Base-by-base conservation (phyloP, 2,797 vertebrate genomes). In the Pseudochirops corinnae region DNA sequence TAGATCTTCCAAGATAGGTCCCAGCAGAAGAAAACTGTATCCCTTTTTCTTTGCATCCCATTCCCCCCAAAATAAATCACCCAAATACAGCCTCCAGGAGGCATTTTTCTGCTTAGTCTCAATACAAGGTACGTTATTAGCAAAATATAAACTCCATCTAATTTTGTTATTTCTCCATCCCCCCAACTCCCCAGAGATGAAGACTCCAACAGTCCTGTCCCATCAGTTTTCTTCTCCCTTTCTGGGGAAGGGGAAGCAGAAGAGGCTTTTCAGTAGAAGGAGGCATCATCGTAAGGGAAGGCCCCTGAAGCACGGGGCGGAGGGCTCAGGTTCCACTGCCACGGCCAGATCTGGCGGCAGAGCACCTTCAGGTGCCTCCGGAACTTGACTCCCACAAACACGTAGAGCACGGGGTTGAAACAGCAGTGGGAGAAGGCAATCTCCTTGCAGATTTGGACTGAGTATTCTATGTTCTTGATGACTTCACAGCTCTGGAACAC, bases 341-440 rank as follows among this genome's bases (percentile, higher is more conserved):
- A 62, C 9, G 91, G 56, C 91, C 93, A 93, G 53, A 90, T 94
- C 2, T 52, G 92, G 3, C 1, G 92, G 57, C 95, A 97, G 39
- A 99, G 96, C 16, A 12, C 96, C 52, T 97, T 96, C 95, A 99
- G 97, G 97, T 99, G 99, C 31, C 96, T 99, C 97, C 99, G 99
- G 98, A 99, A 99, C 98, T 99, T 99, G 92, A 99, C 98, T 6
- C 99, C 99, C 1, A 99, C 98, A 31, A 99, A 99, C 46, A 99
- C 99, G 0, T 99, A 99, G 98, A 99, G 99, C 91, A 99, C 98
- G 0, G 99, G 99, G 97, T 99, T 99, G 52, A 99, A 98, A 97
- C 99, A 99, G 97, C 99, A 99, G 97, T 99, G 99, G 2, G 99
- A 99, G 97, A 99, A 99, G 33, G 99, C 99, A 46, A 99, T 90